Evolutionary conservation across 2,113 vertebrate species (phyloP).

Genomic region (Uria aalge): DNA sequence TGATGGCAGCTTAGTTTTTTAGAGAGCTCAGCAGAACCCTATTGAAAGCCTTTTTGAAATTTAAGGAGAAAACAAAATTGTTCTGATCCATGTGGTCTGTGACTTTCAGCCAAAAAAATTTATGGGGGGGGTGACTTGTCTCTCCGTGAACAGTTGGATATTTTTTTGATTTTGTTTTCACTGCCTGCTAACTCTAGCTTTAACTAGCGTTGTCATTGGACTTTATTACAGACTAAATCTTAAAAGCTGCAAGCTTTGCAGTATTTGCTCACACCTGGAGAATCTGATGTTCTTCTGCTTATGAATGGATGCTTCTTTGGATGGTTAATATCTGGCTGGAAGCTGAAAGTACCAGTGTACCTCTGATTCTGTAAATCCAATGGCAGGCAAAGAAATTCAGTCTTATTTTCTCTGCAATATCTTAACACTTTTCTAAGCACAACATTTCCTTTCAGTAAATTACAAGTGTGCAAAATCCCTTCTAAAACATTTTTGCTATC

Average conservation of each 20-base stretch:
- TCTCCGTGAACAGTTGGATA: background rate
- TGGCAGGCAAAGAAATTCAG: background rate
- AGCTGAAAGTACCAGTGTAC: background rate
- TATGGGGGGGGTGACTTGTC: background rate
- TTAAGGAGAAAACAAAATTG: background rate
- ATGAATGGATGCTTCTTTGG: background rate
- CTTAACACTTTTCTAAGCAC: background rate
- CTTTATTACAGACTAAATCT: background rate
- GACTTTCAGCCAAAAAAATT: background rate
- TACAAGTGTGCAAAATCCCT: background rate
- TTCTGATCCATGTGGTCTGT: background rate
- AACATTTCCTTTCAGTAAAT: background rate
- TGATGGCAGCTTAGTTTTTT: background rate
- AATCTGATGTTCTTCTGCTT: background rate
- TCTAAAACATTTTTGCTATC: background rate
- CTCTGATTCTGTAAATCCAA: background rate
- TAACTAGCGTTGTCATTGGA: accelerated
- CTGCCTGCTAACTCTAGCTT: background rate
- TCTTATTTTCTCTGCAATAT: background rate
- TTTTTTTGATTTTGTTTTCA: background rate
- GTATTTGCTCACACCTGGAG: background rate
- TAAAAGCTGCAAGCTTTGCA: background rate
- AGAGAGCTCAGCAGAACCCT: background rate
- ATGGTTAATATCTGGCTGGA: background rate
- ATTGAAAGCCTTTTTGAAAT: background rate